Base-by-base conservation (phyloP, 2,888 invertebrate species). In the Syrista parreyssii region DNA sequence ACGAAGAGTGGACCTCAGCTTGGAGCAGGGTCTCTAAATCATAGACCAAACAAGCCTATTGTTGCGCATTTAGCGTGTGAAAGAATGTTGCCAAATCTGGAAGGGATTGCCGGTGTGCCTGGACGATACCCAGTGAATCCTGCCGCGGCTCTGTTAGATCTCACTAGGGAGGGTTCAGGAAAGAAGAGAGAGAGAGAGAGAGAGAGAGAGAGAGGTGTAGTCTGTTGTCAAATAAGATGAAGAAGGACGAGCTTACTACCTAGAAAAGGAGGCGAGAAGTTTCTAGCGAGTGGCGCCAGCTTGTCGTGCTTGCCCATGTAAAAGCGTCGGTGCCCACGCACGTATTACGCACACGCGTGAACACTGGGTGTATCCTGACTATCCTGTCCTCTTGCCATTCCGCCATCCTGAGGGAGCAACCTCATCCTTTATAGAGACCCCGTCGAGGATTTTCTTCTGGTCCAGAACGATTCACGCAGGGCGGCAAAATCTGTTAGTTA, bases 51-150 rank as follows among this genome's bases (percentile, higher is more conserved):
- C 89, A 89, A 90, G 88, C 85, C 89, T 86, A 90, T 90, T 89
- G 90, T 91, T 89, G 88, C 85, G 85, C 88, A 89, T 89, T 90
- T 89, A 89, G 89, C 88, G 88, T 89, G 89, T 89, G 89, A 89
- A 89, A 88, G 89, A 89, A 90, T 89, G 87, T 89, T 88, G 87
- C 86, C 88, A 89, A 89, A 89, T 88, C 86, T 83, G 81, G 76
- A 84, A 82, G 79, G 78, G 76, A 81, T 82, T 79, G 80, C 79
- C 35, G 77, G 72, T 35, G 31, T 78, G 35, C 32, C 15, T 31
- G 68, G 68, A 69, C 68, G 72, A 73, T n/a, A 34, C 76, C 71
- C 74, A 71, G 74, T 77, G 75, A 73, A 73, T 75, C 73, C 68
- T 34, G 69, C 68, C 40, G 35, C 71, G 69, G 76, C 80, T 74